These are phyloP conservation scores for Chrysemys picta DNA, from an alignment of 2,113 vertebrate species.

Conservation along the genomic window DNA sequence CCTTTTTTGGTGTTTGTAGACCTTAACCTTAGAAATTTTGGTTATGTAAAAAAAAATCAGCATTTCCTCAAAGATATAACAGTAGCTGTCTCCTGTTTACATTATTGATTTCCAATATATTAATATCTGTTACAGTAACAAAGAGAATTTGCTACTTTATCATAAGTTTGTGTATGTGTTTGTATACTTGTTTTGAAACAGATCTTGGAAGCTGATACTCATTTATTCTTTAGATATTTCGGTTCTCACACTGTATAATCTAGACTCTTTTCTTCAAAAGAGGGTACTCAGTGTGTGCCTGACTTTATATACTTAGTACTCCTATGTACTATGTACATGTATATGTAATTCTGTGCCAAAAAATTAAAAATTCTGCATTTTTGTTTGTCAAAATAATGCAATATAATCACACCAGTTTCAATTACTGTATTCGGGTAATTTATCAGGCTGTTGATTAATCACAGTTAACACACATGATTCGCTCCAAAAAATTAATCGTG, in stretches of 20 bases:
- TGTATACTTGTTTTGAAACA: not conserved
- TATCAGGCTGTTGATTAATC: too few species aligned
- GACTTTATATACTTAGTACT: not conserved
- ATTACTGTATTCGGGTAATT: too few species aligned
- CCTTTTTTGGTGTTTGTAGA: not conserved
- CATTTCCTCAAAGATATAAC: not conserved
- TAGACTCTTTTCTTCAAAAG: not conserved
- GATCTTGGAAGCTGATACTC: not conserved
- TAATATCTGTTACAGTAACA: not conserved
- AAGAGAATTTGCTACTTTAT: not conserved
- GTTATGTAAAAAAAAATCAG: not conserved
- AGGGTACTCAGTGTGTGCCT: not conserved
- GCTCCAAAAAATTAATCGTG: too few species aligned
- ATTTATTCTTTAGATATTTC: not conserved
- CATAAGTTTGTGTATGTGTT: not conserved
- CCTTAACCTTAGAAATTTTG: not conserved
- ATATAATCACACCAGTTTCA: too few species aligned
- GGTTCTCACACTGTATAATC: not conserved
- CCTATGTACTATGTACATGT: too few species aligned
- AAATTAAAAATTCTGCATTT: not conserved
- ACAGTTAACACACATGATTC: too few species aligned
- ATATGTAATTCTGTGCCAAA: not conserved
- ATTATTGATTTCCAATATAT: not conserved
- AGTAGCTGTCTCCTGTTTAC: rapidly evolving
- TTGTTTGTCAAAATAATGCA: too few species aligned